These are phyloP conservation scores for Plestiodon gilberti DNA, from an alignment of 2,113 vertebrate genomes.

Conservation along the genomic window DNA sequence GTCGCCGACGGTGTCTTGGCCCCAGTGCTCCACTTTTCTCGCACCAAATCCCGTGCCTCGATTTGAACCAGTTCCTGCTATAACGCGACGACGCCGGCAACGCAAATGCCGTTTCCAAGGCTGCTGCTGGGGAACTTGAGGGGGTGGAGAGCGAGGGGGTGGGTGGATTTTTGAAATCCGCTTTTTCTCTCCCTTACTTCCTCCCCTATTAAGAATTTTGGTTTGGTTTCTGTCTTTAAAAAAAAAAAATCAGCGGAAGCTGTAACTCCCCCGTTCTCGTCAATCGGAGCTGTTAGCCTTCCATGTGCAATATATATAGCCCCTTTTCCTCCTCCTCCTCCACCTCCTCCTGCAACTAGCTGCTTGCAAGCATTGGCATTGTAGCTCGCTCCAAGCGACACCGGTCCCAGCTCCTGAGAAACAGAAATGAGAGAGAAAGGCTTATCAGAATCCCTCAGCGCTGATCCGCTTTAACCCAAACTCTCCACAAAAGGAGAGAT, in stretches of 20 bases:
- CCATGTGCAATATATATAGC: not conserved
- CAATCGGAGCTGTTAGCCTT: not conserved
- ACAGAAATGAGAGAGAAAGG: not conserved
- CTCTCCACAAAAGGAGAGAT: not conserved
- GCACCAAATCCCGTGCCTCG: not conserved
- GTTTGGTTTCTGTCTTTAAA: not conserved
- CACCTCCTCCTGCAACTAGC: not conserved
- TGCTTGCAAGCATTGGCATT: not conserved
- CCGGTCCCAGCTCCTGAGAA: not conserved
- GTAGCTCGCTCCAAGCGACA: not conserved
- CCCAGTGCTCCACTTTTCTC: not conserved
- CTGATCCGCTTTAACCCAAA: not conserved
- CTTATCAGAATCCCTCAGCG: not conserved
- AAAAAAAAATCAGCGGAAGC: not conserved
- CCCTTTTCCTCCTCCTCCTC: not conserved
- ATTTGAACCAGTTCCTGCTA: not conserved
- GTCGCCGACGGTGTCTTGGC: not conserved
- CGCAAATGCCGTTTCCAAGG: constrained; percentile 20
- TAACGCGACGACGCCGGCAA: not conserved
- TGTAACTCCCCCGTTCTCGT: not conserved
- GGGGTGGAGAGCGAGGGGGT: not conserved
- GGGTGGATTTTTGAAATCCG: not conserved
- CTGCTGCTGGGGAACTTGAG: constrained; percentile 17
- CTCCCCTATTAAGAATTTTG: not conserved
- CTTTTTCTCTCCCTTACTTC: not conserved